Base-by-base conservation (phyloP, 2,888 invertebrate genomes). In the Machimus rusticus region DNA sequence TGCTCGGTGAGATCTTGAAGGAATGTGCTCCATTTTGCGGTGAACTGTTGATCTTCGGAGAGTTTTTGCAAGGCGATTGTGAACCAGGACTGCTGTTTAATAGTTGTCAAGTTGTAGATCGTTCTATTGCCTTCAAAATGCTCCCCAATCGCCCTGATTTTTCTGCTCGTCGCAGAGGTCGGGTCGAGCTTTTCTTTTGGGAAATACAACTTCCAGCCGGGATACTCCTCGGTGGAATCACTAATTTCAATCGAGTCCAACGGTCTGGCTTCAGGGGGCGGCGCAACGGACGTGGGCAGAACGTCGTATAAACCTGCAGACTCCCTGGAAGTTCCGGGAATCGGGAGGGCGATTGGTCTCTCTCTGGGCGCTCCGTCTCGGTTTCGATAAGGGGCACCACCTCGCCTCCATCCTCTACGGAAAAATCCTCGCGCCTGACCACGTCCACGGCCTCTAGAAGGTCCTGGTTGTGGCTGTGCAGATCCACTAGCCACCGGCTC, bases 121-220 rank as follows among this genome's bases (percentile, higher is more conserved):
- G 74, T 19, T 0, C 90, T 88, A 89, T 92, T 88, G 1, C 89
- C 89, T 28, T 89, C 90, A 66, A 95, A 93, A 90, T 94, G 96
- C 3, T 92, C 91, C 90, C 95, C 94, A 89, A 95, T 93, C 8
- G 93, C 92, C 90, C 93, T 91, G 3, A 95, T 91, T 90, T 94
- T 94, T 86, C 91, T 91, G 5, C 94, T 92, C 23, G 94, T 91
- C 0, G 93, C 91, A 12, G 93, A 94, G 43, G 93, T 92, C 16
- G 94, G 93, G 87, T 91, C 91, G 88, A 93, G 94, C 82, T 92
- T 94, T 93, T 96, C 95, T 86, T 94, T 93, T 55, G 95, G 94
- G 91, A 97, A 96, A 93, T 98, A 98, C 9, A 96, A 92, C 89
- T 95, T 95, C 96, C 97, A 97, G 28, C 95, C 95, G 89, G 94